phyloP scores from a whole-genome alignment of 2,888 invertebrate genomes.

The Diaphora mendica region DNA sequence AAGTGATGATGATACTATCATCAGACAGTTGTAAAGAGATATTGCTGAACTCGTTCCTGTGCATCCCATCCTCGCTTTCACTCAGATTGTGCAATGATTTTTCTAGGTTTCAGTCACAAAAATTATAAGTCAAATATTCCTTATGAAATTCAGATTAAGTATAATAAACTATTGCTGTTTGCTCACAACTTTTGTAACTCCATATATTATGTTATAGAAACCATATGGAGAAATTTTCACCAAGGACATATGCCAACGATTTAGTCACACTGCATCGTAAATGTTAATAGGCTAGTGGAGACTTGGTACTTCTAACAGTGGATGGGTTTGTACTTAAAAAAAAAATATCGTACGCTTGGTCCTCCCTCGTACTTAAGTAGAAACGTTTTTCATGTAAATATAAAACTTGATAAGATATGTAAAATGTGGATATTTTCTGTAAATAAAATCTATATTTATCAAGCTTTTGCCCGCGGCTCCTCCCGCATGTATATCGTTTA shows the following conservation, averaged over 20 bases:
- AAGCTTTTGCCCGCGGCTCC: too few relatives aligned
- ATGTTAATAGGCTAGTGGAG: too few relatives aligned
- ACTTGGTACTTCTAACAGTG: too few relatives aligned
- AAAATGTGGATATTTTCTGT: not conserved
- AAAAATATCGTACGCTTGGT: too few relatives aligned
- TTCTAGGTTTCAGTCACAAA: not conserved
- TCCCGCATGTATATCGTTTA: too few relatives aligned
- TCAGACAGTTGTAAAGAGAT: not conserved
- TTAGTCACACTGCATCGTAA: conserved; percentile 6
- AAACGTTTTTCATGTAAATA: not conserved
- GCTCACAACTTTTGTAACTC: conserved; percentile 15
- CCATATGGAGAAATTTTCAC: conserved; percentile 12
- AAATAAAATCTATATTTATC: too few relatives aligned
- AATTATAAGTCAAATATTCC: too few relatives aligned
- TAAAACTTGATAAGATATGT: not conserved
- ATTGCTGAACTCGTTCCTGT: not conserved
- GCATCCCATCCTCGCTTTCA: not conserved
- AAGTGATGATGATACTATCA: not conserved
- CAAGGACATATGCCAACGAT: conserved; percentile 11
- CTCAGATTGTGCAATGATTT: not conserved
- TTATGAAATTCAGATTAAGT: not conserved
- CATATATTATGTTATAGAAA: conserved; percentile 9
- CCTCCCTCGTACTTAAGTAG: too few relatives aligned
- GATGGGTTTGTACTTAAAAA: too few relatives aligned
- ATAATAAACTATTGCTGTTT: conserved; percentile 7